Evolutionary conservation across 2,888 invertebrate genomes (phyloP).

Genomic region (Ormia ochracea): DNA sequence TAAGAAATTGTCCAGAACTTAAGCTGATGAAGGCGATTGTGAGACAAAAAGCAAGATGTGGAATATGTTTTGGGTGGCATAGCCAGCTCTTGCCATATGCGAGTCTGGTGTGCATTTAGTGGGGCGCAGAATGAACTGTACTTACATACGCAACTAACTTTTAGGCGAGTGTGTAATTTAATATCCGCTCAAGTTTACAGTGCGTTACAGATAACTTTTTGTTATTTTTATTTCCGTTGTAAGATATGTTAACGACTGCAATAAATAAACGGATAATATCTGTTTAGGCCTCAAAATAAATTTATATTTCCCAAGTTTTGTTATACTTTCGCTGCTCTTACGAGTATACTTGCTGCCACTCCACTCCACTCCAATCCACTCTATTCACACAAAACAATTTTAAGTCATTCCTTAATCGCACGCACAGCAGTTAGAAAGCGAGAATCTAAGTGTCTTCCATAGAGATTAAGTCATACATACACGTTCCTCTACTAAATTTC

Average conservation of each 20-base stretch:
- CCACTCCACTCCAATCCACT: neutral
- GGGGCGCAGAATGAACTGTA: neutral
- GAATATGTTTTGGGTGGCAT: constrained; percentile 10
- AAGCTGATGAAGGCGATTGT: neutral
- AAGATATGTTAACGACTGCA: constrained; percentile 76
- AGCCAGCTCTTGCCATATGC: constrained; percentile 44
- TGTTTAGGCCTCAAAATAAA: constrained; percentile 65
- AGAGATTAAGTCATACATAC: constrained; percentile 75
- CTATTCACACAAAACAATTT: no score
- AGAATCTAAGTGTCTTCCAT: constrained; percentile 68
- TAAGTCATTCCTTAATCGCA: constrained; percentile 17
- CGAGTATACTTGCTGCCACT: constrained; percentile 8
- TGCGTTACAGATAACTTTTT: constrained; percentile 45
- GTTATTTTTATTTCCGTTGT: constrained; percentile 52
- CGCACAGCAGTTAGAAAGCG: constrained; percentile 34
- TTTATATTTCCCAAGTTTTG: constrained; percentile 52
- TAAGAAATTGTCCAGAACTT: constrained; percentile 68
- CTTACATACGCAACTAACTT: neutral
- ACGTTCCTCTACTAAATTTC: constrained; percentile 68
- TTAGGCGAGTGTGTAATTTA: neutral
- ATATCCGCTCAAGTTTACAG: constrained; percentile 14
- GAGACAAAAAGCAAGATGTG: neutral
- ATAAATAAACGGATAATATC: constrained; percentile 76
- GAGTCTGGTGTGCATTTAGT: constrained; percentile 49
- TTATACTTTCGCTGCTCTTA: constrained; percentile 25